Evolutionary conservation across 2,113 vertebrate species (phyloP).

Genomic region (Carassius auratus): DNA sequence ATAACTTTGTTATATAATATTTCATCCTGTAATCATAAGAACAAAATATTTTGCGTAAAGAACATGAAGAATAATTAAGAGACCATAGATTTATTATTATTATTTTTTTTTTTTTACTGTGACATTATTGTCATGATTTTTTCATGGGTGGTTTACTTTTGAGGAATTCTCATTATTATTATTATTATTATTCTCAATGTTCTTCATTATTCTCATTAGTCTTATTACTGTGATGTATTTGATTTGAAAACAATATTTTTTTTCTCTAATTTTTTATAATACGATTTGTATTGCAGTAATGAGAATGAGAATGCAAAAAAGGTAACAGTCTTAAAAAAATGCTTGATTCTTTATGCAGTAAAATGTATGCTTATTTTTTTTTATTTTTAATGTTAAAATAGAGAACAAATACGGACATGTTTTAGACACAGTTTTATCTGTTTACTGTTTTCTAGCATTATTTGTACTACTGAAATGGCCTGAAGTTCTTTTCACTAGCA

Average conservation of each 20-base stretch:
- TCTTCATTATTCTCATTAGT: neutral
- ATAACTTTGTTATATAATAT: neutral
- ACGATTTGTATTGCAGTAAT: neutral
- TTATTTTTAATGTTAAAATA: neutral
- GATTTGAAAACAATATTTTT: neutral
- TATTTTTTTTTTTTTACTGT: neutral
- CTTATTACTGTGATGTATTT: neutral
- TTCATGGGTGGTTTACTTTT: neutral
- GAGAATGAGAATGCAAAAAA: neutral
- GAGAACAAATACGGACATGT: neutral
- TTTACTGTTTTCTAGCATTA: neutral
- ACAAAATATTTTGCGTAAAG: neutral
- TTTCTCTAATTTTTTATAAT: neutral
- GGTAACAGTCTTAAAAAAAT: neutral
- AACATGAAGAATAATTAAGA: neutral
- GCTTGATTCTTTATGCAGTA: conserved; percentile 4
- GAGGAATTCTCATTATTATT: neutral
- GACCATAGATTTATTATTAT: neutral
- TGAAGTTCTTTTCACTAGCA: conserved; percentile 10
- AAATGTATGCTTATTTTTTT: neutral
- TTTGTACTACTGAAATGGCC: conserved; percentile 9
- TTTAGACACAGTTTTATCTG: neutral
- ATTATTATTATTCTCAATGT: neutral
- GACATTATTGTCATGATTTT: neutral
- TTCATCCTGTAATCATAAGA: neutral